Percentiles rank a stretch among this genome's conserved stretches.
phyloP scores from a whole-genome alignment of 2,797 vertebrate genomes.

The Rousettus madagascariensis region DNA sequence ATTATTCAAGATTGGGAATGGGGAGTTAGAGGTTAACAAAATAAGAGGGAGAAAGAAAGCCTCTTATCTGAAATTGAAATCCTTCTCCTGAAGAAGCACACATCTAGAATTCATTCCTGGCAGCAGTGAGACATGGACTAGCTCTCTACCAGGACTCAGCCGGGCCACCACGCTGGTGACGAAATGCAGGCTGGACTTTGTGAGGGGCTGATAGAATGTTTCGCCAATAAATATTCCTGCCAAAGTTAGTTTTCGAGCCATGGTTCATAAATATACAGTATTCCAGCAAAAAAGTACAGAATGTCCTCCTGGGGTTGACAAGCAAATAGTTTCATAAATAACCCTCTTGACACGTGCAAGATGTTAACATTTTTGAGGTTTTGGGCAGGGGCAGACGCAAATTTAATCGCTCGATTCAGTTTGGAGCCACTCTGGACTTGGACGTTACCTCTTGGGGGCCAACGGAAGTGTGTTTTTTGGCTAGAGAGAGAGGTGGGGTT shows the following conservation, averaged over 20 bases:
- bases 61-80: constrained; percentile 51
- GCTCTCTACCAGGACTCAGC: not conserved
- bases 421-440: constrained; percentile 65
- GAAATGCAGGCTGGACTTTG: constrained; percentile 49
- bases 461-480: constrained; percentile 70
- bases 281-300: constrained; percentile 81
- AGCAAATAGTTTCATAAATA: constrained; percentile 84
- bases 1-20: not conserved
- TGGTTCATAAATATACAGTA: constrained; percentile 83
- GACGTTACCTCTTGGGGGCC: constrained; percentile 42
- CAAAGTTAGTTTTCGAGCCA: constrained; percentile 80
- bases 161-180: not conserved
- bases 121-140: not conserved
- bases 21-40: not conserved
- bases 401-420: constrained; percentile 68
- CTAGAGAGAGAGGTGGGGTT: not conserved
- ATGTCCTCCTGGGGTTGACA: constrained; percentile 82
- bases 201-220: constrained; percentile 63
- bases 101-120: constrained; percentile 43
- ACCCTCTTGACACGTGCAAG: constrained; percentile 79
- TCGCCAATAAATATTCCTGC: constrained; percentile 74
- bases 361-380: constrained; percentile 80
- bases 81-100: constrained; percentile 17
- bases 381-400: constrained; percentile 62
- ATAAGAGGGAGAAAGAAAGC: not conserved